A percentile compares a stretch with the other conserved stretches of the same genome.
Evolutionary conservation across 2,888 invertebrate genomes (phyloP).

Genomic region (Phania funesta): DNA sequence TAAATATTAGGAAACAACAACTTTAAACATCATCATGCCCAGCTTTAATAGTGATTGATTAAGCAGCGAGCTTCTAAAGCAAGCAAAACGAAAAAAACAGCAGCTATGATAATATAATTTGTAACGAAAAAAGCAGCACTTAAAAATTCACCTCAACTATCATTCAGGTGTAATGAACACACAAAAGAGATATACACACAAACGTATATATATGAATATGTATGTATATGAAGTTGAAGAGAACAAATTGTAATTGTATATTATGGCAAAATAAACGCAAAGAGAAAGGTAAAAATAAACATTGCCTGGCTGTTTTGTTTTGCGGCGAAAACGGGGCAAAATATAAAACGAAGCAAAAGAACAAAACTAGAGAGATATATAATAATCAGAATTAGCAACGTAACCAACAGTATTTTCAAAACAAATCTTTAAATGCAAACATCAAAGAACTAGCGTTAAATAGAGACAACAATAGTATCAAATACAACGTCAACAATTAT

Average conservation of each 20-base stretch:
- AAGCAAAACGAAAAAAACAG: not conserved
- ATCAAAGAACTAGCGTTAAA: constrained; percentile 28
- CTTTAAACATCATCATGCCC: constrained; percentile 1
- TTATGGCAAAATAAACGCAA: not conserved
- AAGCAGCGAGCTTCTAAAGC: not conserved
- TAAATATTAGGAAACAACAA: constrained; percentile 19
- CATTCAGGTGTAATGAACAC: constrained; percentile 24
- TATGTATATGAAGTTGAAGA: too few relatives aligned
- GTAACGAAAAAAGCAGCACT: not conserved
- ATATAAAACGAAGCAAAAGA: constrained; percentile 28
- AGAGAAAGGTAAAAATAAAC: not conserved
- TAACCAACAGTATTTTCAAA: constrained; percentile 62
- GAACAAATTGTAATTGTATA: not conserved
- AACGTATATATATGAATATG: not conserved
- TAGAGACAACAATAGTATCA: constrained; percentile 39
- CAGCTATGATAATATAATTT: not conserved
- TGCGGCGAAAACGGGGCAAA: constrained; percentile 25
- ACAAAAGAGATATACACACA: not conserved
- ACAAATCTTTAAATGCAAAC: constrained; percentile 1
- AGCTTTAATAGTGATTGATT: not conserved
- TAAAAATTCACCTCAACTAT: constrained; percentile 23
- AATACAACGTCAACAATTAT: constrained; percentile 54
- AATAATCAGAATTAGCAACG: constrained; percentile 64
- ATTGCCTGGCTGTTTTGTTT: not conserved
- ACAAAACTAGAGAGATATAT: constrained; percentile 15